Percentiles rank a stretch among this genome's conserved stretches.
Conservation (phyloP, 2,113 vertebrate genomes). For the Patagioenas fasciata region DNA sequence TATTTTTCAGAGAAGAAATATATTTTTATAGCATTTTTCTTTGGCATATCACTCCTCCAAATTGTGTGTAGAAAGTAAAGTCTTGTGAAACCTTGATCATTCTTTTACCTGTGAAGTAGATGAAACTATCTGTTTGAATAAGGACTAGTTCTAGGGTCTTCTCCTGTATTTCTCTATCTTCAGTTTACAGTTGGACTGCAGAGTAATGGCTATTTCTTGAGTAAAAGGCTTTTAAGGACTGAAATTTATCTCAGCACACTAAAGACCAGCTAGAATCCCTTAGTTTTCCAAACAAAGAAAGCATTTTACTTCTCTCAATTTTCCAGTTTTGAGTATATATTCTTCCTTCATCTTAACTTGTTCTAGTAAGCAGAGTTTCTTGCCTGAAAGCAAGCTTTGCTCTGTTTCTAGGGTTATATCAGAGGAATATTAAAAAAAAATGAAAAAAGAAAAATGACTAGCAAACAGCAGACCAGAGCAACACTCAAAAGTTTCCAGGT, state of each 20-base stretch:
- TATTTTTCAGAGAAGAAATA: background rate
- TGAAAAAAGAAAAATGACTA: background rate
- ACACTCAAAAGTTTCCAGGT: background rate
- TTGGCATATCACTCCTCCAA: background rate
- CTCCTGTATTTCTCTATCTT: background rate
- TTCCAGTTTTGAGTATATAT: background rate
- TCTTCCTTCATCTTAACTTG: background rate
- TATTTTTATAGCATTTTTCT: background rate
- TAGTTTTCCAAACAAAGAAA: background rate
- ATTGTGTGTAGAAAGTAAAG: background rate
- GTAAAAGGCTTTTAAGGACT: background rate
- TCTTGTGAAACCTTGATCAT: background rate
- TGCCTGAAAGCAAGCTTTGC: background rate
- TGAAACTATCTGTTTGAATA: background rate
- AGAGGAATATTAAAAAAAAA: background rate
- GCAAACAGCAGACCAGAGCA: background rate
- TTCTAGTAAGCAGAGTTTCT: background rate
- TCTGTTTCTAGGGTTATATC: conserved; percentile 13
- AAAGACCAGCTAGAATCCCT: background rate
- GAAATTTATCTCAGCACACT: background rate
- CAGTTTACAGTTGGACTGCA: background rate
- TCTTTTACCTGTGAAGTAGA: background rate
- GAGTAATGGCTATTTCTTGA: background rate
- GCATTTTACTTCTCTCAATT: background rate
- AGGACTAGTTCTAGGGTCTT: background rate